These are phyloP conservation scores for Athripsodes cinereus DNA, from an alignment of 2,888 invertebrate genomes.

Conservation along the genomic window DNA sequence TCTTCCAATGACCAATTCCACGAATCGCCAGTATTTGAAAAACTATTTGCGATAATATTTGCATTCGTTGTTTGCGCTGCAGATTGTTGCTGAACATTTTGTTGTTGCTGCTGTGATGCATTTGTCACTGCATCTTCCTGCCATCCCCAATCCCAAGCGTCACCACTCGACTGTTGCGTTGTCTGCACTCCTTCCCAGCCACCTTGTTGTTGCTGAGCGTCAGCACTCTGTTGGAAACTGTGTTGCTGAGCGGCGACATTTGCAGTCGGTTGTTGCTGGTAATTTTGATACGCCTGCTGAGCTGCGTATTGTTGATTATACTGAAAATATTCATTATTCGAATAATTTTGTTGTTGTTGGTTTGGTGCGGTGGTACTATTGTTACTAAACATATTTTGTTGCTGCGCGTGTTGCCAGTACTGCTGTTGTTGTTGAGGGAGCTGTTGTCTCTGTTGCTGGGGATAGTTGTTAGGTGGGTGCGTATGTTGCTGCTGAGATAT, in stretches of 20 bases:
- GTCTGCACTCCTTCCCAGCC: conserved; percentile 8
- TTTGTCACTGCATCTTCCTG: conserved; percentile 33
- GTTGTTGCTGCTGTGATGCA: not conserved
- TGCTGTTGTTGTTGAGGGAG: conserved; percentile 32
- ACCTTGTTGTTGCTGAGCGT: conserved; percentile 26
- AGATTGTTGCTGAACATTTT: conserved; percentile 22
- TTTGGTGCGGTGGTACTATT: conserved; percentile 28
- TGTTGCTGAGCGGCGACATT: conserved; percentile 24
- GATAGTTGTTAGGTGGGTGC: conserved; percentile 35
- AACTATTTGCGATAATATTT: conserved; percentile 53
- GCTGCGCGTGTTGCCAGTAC: conserved; percentile 35
- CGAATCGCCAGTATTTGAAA: conserved; percentile 47
- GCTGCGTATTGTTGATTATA: conserved; percentile 37
- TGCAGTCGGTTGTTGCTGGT: conserved; percentile 31
- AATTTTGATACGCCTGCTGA: conserved; percentile 31
- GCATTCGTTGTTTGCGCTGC: too few relatives aligned
- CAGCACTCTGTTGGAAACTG: conserved; percentile 29
- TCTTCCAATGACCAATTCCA: conserved; percentile 58
- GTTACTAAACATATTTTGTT: conserved; percentile 5
- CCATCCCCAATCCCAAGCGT: conserved; percentile 29
- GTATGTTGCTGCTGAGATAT: conserved; percentile 38
- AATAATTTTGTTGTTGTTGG: conserved; percentile 9
- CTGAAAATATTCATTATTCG: conserved; percentile 14
- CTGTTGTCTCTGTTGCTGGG: too few relatives aligned
- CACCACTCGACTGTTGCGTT: conserved; percentile 25